Conservation (phyloP, 2,888 invertebrate species). For the Dynastes grantii region DNA sequence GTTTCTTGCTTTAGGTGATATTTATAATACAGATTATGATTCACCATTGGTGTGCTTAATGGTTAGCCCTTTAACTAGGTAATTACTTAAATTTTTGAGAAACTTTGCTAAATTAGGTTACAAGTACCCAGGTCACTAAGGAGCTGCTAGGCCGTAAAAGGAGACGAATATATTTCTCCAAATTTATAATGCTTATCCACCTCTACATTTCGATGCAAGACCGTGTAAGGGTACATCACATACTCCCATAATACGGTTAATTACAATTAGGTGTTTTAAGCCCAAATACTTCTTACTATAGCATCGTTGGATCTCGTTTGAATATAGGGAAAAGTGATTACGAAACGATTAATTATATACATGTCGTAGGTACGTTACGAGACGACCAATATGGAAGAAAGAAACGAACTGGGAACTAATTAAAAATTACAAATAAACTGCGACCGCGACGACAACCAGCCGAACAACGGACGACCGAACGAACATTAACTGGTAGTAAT, state of each 20-base stretch:
- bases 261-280: background rate
- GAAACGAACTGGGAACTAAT: slow-evolving; percentile 27
- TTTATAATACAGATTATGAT: no score
- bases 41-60: no score
- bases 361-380: slow-evolving; percentile 4
- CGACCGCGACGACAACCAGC: slow-evolving; percentile 1
- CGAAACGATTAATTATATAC: slow-evolving; percentile 33
- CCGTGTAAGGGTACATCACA: no score
- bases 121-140: no score
- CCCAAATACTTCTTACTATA: background rate
- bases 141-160: no score
- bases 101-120: no score
- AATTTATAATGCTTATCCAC: no score
- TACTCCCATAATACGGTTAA: background rate
- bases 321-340: slow-evolving; percentile 16
- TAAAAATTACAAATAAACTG: slow-evolving; percentile 39
- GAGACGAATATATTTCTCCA: no score
- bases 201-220: no score
- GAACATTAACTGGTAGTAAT: slow-evolving; percentile 30
- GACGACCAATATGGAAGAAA: slow-evolving; percentile 19
- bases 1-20: no score
- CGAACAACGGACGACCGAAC: slow-evolving; percentile 27
- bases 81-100: no score
- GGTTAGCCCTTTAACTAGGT: no score
- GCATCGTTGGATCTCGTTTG: background rate